A percentile compares a stretch with the other conserved stretches of the same genome.
Evolutionary conservation across 2,797 vertebrate genomes (phyloP).

Genomic region (Jordanella pulchra): DNA sequence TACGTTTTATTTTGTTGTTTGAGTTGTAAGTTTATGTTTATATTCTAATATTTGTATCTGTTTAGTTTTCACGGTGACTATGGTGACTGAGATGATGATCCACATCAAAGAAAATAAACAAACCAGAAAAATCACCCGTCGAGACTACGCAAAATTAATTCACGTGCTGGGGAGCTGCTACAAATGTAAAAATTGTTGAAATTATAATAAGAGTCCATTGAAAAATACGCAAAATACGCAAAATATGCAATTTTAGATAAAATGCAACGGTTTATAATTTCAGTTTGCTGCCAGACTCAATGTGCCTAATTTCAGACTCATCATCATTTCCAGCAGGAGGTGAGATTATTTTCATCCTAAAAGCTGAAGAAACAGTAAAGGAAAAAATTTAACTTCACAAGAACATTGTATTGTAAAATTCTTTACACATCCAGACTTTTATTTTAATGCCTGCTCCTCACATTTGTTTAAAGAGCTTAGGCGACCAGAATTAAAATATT

Average conservation of each 20-base stretch:
- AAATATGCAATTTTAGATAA: neutral
- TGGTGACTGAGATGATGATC: no score
- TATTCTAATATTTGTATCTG: neutral
- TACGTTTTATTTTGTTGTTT: neutral
- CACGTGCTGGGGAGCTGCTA: neutral
- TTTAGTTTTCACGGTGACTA: no score
- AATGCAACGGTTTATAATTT: neutral
- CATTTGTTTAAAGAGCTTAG: neutral
- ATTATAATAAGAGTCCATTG: neutral
- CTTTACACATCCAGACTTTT: no score
- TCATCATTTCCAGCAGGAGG: neutral
- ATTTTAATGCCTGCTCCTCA: neutral
- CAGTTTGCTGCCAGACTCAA: neutral
- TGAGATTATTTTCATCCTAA: neutral
- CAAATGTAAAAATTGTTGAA: neutral
- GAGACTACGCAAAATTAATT: no score
- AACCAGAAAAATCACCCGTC: no score
- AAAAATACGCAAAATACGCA: neutral
- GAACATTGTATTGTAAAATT: neutral
- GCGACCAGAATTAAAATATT: neutral
- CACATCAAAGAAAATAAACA: no score
- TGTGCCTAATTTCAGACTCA: neutral
- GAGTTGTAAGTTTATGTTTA: constrained; percentile 3
- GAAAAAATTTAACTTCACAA: neutral
- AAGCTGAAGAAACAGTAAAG: neutral